A percentile compares a stretch with the other conserved stretches of the same genome.
Evolutionary conservation across 2,888 invertebrate genomes (phyloP).

Genomic region (Chrysolina haemoptera): DNA sequence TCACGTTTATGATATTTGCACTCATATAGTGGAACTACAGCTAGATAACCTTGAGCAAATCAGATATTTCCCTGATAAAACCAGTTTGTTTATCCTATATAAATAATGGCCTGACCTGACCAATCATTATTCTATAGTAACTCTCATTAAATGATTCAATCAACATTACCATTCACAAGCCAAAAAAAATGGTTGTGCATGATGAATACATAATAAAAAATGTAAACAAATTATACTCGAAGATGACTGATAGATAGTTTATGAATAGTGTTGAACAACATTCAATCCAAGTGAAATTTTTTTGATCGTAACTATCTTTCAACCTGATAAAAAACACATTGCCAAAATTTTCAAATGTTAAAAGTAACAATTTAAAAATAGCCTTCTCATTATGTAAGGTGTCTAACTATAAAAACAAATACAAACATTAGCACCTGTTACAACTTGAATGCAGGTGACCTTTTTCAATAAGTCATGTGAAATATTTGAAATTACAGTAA

Average conservation of each 20-base stretch:
- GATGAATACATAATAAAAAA: background rate
- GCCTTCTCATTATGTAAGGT: background rate
- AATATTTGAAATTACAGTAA: background rate
- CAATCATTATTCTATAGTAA: background rate
- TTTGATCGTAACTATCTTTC: too few relatives aligned
- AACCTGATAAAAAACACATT: too few relatives aligned
- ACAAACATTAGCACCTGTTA: background rate
- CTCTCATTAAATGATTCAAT: background rate
- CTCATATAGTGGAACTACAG: background rate
- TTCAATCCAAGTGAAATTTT: too few relatives aligned
- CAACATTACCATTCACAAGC: background rate
- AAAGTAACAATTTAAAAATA: background rate
- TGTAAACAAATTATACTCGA: background rate
- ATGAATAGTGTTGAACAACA: background rate
- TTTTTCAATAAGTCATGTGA: background rate
- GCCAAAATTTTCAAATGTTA: background rate
- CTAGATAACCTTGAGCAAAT: background rate
- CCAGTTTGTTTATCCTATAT: background rate
- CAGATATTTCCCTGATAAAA: background rate
- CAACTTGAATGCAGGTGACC: background rate
- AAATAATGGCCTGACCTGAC: background rate
- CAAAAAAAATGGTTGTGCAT: background rate
- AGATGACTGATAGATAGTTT: background rate
- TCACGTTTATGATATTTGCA: background rate
- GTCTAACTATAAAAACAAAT: slow-evolving; percentile 23